Percentiles rank a stretch among this genome's conserved stretches.
These are phyloP conservation scores for Leucophenga maculata DNA, from an alignment of 2,888 invertebrate species.

Conservation along the genomic window DNA sequence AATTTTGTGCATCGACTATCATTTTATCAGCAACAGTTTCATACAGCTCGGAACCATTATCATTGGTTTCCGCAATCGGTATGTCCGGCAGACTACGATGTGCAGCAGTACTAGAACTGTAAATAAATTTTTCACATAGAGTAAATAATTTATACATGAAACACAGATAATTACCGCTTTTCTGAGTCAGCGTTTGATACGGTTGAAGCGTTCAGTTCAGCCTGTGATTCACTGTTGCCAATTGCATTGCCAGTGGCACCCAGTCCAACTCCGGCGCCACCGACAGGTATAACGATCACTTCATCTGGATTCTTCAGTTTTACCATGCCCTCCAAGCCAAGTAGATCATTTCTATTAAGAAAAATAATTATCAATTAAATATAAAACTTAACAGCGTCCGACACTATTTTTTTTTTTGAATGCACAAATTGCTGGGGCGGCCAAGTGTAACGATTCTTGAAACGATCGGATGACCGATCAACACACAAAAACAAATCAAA, in stretches of 20 bases:
- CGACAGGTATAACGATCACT: constrained; percentile 71
- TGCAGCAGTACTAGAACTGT: constrained; percentile 72
- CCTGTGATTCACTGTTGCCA: constrained; percentile 66
- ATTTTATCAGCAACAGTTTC: constrained; percentile 83
- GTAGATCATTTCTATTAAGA: constrained; percentile 78
- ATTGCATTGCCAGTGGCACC: constrained; percentile 40
- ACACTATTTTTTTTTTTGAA: too few relatives aligned
- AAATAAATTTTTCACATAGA: constrained; percentile 19
- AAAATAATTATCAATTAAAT: constrained; percentile 29
- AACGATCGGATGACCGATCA: too few relatives aligned
- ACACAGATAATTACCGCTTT: constrained; percentile 56
- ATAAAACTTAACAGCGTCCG: constrained; percentile 38
- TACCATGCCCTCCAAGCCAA: constrained; percentile 82
- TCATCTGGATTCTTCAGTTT: constrained; percentile 81
- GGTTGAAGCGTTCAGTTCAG: constrained; percentile 68
- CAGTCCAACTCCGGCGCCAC: constrained; percentile 33
- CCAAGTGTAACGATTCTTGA: background rate
- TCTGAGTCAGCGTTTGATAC: constrained; percentile 70
- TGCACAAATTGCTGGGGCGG: background rate
- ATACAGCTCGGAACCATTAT: constrained; percentile 88
- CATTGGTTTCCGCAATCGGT: constrained; percentile 81
- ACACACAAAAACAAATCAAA: background rate
- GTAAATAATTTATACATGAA: background rate
- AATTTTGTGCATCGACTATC: constrained; percentile 61
- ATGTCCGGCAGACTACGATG: constrained; percentile 90